Base-by-base conservation (phyloP, 2,888 invertebrate genomes). In the Cryptops parisi region DNA sequence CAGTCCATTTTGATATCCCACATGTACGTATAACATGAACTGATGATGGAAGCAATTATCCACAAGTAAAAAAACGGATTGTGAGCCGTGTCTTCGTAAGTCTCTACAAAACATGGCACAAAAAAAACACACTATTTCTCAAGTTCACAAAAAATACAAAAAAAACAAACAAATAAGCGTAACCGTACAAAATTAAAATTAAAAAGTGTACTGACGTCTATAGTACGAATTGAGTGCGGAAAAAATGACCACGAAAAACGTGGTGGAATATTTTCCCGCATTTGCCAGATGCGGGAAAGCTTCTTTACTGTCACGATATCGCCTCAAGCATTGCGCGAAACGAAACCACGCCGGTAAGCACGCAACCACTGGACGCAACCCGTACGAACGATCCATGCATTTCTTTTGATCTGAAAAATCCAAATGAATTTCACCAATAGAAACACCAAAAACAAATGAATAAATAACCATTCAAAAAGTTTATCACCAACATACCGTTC, bases 1-100 rank as follows among this genome's bases (percentile, higher is more conserved):
- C 98, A 98, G 75, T 98, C 98, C 87, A 98, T 90, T 72, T 88
- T 90, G 33, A 97, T 84, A 70, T 98, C 97, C 97, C 98, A 98
- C 1, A 87, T 84, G 69, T 93, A 91, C 0, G 96, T 89, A 70
- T 98, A 98, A 55, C 86, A 78, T 0, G 97, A 94, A 52, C 46
- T 46, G 23, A 46, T 25, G 19, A 47, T 47, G 61, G 84, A 82
- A 43, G 86, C 80, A 2, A 78, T 75, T 55, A 98, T 79, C 94
- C 94, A 96, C 46, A 88, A 71, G 76, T 88, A 88, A 43, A 90
- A 78, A 72, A 81, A 90, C 38, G 88, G 86, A 69, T 85, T 88
- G 61, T 82, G 80, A 67, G 78, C 80, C 1, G 76, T 71, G 60
- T 74, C 76, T 0, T 70, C 60, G 67, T 81, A 80, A 47, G 72